phyloP scores from a whole-genome alignment of 2,113 vertebrate species.

The Craseonycteris thonglongyai region DNA sequence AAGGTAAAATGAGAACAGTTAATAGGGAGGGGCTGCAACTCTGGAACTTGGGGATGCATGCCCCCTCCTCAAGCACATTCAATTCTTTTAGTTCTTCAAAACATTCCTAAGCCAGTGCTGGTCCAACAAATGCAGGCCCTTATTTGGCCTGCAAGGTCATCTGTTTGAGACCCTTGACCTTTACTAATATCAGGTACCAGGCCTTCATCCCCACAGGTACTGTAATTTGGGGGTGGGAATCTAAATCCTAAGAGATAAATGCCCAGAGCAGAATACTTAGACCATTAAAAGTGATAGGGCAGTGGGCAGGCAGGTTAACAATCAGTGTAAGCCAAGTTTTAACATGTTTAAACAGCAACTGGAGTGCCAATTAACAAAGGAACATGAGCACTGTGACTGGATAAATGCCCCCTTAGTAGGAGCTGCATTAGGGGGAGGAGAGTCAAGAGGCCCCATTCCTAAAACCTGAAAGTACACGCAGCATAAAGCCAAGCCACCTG shows the following conservation, averaged over 20 bases:
- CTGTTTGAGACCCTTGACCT: background rate
- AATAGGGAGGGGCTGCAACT: background rate
- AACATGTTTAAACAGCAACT: background rate
- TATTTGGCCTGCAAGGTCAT: background rate
- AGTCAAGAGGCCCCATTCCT: background rate
- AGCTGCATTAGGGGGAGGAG: background rate
- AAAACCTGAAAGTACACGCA: slow-evolving; percentile 18
- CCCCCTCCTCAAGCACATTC: background rate
- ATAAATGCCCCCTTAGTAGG: background rate
- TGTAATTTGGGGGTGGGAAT: background rate
- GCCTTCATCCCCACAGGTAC: background rate
- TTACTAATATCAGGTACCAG: background rate
- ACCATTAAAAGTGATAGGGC: background rate
- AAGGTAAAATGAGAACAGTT: background rate
- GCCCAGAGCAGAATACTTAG: background rate
- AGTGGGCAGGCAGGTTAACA: background rate
- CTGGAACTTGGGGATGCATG: background rate
- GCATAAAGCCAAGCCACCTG: slow-evolving; percentile 8
- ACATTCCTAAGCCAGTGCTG: background rate
- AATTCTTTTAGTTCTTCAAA: background rate
- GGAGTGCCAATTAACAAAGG: background rate
- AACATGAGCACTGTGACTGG: background rate
- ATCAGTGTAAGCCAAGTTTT: background rate
- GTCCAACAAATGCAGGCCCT: background rate
- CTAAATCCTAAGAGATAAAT: background rate